Conservation (phyloP, 2,797 vertebrate genomes). For the Corythornis leucogaster region DNA sequence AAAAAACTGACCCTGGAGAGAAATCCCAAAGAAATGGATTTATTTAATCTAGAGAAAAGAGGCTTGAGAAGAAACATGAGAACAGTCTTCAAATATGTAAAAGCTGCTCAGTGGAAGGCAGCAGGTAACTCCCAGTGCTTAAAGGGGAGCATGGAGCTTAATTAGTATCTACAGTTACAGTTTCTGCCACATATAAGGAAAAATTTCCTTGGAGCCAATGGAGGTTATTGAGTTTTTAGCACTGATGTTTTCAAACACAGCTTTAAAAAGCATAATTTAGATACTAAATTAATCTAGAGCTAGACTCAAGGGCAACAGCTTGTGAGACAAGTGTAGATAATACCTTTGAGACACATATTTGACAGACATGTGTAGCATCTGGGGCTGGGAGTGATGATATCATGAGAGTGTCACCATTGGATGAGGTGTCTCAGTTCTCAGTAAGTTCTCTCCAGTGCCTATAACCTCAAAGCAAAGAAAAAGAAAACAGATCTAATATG, state of each 20-base stretch:
- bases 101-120: background rate
- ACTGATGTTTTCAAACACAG: background rate
- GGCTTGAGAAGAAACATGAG: background rate
- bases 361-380: background rate
- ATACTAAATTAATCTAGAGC: background rate
- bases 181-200: background rate
- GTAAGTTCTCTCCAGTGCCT: background rate
- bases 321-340: background rate
- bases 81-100: constrained; percentile 9
- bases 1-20: background rate
- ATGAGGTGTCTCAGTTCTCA: background rate
- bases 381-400: background rate
- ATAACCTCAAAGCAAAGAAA: background rate
- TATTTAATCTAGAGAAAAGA: constrained; percentile 1
- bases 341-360: background rate
- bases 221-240: background rate
- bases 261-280: background rate
- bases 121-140: background rate
- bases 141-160: background rate
- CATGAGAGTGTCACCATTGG: background rate
- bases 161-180: background rate
- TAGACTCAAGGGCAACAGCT: background rate
- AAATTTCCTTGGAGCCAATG: background rate
- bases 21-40: background rate
- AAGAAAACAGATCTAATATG: background rate